Percentiles rank a stretch among this genome's conserved stretches.
These are phyloP conservation scores for Ichneumon xanthorius DNA, from an alignment of 2,888 invertebrate species.

Conservation along the genomic window DNA sequence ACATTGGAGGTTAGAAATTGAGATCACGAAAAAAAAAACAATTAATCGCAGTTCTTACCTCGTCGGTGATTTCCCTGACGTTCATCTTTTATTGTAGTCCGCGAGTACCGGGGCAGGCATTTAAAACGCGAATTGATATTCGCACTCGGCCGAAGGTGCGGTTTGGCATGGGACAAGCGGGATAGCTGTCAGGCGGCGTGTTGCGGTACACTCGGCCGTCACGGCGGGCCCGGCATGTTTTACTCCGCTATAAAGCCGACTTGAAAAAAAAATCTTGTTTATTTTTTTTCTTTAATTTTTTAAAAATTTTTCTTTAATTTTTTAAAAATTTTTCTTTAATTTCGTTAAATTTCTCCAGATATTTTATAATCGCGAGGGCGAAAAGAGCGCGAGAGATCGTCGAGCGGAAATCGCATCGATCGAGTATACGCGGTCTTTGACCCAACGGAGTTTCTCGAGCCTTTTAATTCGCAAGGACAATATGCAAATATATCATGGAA, in stretches of 20 bases:
- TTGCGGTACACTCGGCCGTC: not conserved
- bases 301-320: too few species aligned
- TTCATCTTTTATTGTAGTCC: conserved; percentile 56
- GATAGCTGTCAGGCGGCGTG: conserved; percentile 42
- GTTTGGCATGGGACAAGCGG: conserved; percentile 3
- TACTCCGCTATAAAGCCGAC: not conserved
- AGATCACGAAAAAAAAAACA: not conserved
- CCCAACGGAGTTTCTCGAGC: conserved; percentile 6
- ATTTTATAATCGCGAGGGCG: too few species aligned
- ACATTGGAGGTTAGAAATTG: conserved; percentile 8
- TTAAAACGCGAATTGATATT: conserved; percentile 1
- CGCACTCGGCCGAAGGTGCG: conserved; percentile 20
- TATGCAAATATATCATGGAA: conserved; percentile 31
- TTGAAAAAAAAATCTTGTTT: not conserved
- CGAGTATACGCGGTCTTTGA: conserved; percentile 26
- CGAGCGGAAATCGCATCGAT: conserved; percentile 20
- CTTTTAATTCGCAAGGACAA: conserved; percentile 29
- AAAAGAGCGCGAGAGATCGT: not conserved
- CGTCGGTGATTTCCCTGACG: conserved; percentile 64
- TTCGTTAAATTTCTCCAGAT: not conserved
- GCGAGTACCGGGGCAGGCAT: conserved; percentile 33
- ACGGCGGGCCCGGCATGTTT: conserved; percentile 13
- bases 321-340: not conserved
- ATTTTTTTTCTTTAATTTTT: too few species aligned
- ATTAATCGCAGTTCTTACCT: conserved; percentile 54